These are phyloP conservation scores for Liasis olivaceus DNA, from an alignment of 2,797 vertebrate genomes.

Conservation along the genomic window DNA sequence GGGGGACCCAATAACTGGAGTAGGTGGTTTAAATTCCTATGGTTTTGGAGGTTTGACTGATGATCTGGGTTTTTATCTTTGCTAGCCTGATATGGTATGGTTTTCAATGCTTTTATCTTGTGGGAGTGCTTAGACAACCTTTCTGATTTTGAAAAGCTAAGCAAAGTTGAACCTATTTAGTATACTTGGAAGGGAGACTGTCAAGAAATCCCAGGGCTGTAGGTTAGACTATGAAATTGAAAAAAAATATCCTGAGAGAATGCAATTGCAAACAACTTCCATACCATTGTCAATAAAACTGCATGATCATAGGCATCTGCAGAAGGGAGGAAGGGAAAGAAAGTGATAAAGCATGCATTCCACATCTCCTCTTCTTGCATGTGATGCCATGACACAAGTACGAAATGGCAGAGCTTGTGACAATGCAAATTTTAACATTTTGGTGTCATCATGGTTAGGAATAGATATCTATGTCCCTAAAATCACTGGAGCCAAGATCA, in stretches of 20 bases:
- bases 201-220: not conserved
- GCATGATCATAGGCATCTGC: not conserved
- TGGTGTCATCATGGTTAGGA: not conserved
- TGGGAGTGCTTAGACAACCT: not conserved
- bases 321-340: not conserved
- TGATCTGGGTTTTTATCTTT: not conserved
- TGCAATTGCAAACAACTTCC: not conserved
- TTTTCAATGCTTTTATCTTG: not conserved
- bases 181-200: not conserved
- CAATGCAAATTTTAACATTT: not conserved
- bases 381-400: not conserved
- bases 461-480: too few species aligned
- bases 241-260: not conserved
- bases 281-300: not conserved
- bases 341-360: not conserved
- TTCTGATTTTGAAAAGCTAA: not conserved
- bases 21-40: not conserved
- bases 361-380: not conserved
- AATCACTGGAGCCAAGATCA: not conserved
- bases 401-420: not conserved
- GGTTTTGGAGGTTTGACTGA: not conserved
- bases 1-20: not conserved
- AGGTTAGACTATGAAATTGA: not conserved
- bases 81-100: not conserved
- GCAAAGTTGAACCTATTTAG: not conserved